Base-by-base conservation (phyloP, 2,113 vertebrate genomes). In the Calidris pugnax region DNA sequence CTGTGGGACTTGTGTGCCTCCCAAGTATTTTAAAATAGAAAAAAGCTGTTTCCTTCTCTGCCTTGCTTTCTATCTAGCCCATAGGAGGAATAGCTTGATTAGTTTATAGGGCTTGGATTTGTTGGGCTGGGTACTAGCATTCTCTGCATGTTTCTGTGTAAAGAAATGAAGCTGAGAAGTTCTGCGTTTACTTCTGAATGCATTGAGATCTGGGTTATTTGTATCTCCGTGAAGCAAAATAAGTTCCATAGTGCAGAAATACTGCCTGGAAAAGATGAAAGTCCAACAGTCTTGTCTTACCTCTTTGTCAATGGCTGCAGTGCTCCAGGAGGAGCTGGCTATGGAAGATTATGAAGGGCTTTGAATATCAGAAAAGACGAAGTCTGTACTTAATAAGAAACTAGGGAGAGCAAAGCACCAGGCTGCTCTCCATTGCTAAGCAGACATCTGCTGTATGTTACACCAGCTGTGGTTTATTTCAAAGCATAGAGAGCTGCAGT, bases 21-120 rank as follows among this genome's bases (percentile, higher is more conserved):
- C 56, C 89, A 89, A 92, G 75, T 78, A 90, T 87, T 95, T 95
- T 67, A 78, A 93, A 95, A 87, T 75, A 95, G 51, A 85, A 95
- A 78, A 92, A 95, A 78, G n/a, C 83, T 87, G 72, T 95, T 90
- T 90, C 35, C 18, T 81, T 88, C 79, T 93, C 69, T 75, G 77
- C 14, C 18, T 89, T 84, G 64, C 74, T 80, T 77, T 95, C 64
- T 43, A 7, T 90, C 43, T 51, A 62, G 18, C 60, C 33, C 39
- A 3, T 74, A 77, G 74, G 79, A 92, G 68, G 59, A 92, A 84
- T 26, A 66, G n/a, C 64, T 87, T 74, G 68, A 55, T 90, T 66
- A 48, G 55, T 76, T 79, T 86, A 69, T 6, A 73, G 64, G 30
- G 37, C 45, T 84, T 84, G 68, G 50, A 53, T 86, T 86, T 92